Percentiles rank a stretch among this genome's conserved stretches.
Conservation (phyloP, 2,888 invertebrate genomes). For the Poecilobothrus nobilitatus region DNA sequence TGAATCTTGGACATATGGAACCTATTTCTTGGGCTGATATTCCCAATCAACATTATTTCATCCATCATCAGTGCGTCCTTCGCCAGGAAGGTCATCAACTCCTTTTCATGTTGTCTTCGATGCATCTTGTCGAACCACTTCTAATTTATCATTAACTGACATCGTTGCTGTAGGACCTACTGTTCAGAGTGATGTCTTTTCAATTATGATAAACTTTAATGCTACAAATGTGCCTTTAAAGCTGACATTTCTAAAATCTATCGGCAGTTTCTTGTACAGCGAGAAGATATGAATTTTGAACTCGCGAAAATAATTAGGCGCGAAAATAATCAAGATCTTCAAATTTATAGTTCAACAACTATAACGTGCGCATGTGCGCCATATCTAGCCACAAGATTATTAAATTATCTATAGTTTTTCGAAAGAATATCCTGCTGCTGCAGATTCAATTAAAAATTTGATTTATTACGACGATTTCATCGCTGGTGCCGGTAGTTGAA, state of each 20-base stretch:
- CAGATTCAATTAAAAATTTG: too few species aligned
- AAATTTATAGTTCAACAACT: too few species aligned
- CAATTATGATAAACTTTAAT: too few species aligned
- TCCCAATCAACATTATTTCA: constrained; percentile 9
- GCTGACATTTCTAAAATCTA: constrained; percentile 19
- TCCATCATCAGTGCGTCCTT: constrained; percentile 19
- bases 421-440: too few species aligned
- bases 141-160: constrained; percentile 18
- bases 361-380: too few species aligned
- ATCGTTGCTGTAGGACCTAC: constrained; percentile 4
- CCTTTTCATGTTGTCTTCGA: constrained; percentile 18
- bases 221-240: constrained; percentile 22
- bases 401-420: too few species aligned
- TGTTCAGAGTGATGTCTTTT: constrained; percentile 13
- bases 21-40: neutral
- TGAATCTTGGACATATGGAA: constrained; percentile 14
- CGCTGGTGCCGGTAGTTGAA: too few species aligned
- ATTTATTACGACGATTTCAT: too few species aligned
- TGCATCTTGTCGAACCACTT: constrained; percentile 5
- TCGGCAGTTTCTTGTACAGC: constrained; percentile 10
- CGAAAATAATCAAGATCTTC: too few species aligned
- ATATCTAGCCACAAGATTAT: too few species aligned
- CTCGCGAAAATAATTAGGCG: too few species aligned
- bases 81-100: constrained; percentile 15
- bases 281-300: too few species aligned